Base-by-base conservation (phyloP, 2,888 invertebrate species). In the Cecidostiba fungosa region DNA sequence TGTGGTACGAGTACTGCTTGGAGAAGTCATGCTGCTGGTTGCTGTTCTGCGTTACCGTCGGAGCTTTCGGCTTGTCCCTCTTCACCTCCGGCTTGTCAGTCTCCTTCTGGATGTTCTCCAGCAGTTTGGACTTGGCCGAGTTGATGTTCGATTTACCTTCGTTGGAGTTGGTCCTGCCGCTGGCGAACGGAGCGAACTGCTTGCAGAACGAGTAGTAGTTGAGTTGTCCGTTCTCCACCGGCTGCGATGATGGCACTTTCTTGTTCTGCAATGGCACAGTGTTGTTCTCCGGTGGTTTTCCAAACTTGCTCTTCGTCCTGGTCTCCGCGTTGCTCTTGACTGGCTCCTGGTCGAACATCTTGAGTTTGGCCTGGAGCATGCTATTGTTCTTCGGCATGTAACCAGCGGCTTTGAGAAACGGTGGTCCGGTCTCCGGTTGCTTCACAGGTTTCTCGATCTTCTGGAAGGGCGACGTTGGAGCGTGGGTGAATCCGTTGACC, bases 401-500 rank as follows among this genome's bases (percentile, higher is more conserved):
- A 3, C 90, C 89, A 23, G 89, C 89, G 26, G 89, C 83, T 79
- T 90, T 91, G 6, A 89, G 78, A 39, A 88, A 89, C 66, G 87
- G 82, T 6, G 87, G 76, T 10, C 77, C 43, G 8, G 77, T 23
- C 32, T 82, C 73, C 0, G 19, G 74, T 77, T 23, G 72, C 79
- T 81, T 89, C 81, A 86, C 32, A 4, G 16, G 23, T 23, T 88
- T 90, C 26, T 92, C 91, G 32, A 93, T 92, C 66, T 90, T 93
- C 3, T 90, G 91, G 72, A 93, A 93, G 4, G 91, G 92, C 19
- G 93, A 93, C 0, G 91, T 91, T 0, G 92, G 91, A 0, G 93
- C 93, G 85, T 93, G 93, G 1, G 90, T 90, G 83, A 93, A 93
- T 19, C 91, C 91, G 3, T 88, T 87, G 29, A 32, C 14, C 50